A percentile compares a stretch with the other conserved stretches of the same genome.
Evolutionary conservation across 2,888 invertebrate genomes (phyloP).

Genomic region (Neoaliturus tenellus): DNA sequence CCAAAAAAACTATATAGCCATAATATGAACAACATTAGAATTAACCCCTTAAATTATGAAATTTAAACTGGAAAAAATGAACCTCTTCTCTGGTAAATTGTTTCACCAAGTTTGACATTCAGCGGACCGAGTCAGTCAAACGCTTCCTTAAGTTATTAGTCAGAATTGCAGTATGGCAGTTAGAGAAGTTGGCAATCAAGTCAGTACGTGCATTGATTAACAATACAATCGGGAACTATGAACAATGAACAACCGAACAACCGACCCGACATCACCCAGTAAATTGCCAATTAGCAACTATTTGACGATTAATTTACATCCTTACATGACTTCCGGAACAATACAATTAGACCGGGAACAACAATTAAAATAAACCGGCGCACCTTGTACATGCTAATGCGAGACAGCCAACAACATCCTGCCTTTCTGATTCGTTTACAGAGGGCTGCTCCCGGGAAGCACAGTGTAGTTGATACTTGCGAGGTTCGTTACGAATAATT

Average conservation of each 20-base stretch:
- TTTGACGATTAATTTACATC: slow-evolving; percentile 9
- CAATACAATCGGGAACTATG: slow-evolving; percentile 28
- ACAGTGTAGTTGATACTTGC: too few species aligned
- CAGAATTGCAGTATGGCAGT: not conserved
- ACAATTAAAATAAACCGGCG: not conserved
- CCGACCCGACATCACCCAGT: not conserved
- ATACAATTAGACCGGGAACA: not conserved
- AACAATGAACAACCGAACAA: not conserved
- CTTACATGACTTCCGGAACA: slow-evolving; percentile 4
- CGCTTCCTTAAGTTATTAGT: not conserved
- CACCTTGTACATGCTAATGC: not conserved
- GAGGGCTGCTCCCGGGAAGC: too few species aligned
- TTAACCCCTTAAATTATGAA: too few species aligned
- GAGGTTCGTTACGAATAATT: too few species aligned
- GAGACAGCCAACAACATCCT: too few species aligned
- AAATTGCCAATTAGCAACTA: slow-evolving; percentile 43
- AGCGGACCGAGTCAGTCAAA: not conserved
- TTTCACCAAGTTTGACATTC: too few species aligned
- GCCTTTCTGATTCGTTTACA: too few species aligned
- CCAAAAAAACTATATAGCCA: too few species aligned
- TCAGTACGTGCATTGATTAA: slow-evolving; percentile 21
- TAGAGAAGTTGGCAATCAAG: slow-evolving; percentile 26
- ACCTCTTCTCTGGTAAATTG: too few species aligned
- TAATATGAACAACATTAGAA: too few species aligned
- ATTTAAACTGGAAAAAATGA: too few species aligned